Base-by-base conservation (phyloP, 1,140 invertebrate species). In the Plodia interpunctella region DNA sequence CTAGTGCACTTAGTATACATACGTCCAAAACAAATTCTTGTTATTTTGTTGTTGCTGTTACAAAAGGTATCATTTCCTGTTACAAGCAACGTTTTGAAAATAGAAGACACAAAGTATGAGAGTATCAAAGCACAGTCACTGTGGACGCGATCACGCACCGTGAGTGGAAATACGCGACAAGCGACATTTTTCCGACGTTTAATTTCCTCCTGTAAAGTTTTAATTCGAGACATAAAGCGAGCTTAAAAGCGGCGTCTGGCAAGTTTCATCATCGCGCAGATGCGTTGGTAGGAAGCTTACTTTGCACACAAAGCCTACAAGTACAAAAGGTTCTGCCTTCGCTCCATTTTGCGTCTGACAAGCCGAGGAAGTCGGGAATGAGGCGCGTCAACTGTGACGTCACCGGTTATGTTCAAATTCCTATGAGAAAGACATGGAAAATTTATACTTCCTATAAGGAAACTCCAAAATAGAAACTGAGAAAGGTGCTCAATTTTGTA, bases 181-280 rank as follows among this genome's bases (percentile, higher is more conserved):
- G 32, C 32, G 32, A 44, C 59, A 73, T 87, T 83, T 83, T 86
- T 86, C 72, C 72, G 72, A 76, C 78, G 78, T 83, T 86, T 87
- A 85, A 87, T 88, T 84, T 87, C 78, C 80, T 86, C 69, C 72
- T 75, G 80, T 83, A 84, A 84, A 83, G 81, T 87, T 87, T 85
- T 86, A 83, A 83, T 85, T 85, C 75, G 79, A 76, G 79, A 83
- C 76, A 80, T 85, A 83, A 80, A 84, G 82, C 79, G 80, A 70
- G 76, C 79, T 85, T 84, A 80, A 84, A 85, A 87, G 85, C 80
- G 76, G 75, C 77, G 83, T 87, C 82, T 88, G 82, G 83, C 80
- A 83, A 86, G 83, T 86, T 88, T 86, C 84, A 87, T 87, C 84
- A 87, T 74, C 76, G 84, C 71, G 72, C 77, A 83, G 84, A 87